These are phyloP conservation scores for Stenichneumon culpator DNA, from an alignment of 2,888 invertebrate genomes.

Conservation along the genomic window DNA sequence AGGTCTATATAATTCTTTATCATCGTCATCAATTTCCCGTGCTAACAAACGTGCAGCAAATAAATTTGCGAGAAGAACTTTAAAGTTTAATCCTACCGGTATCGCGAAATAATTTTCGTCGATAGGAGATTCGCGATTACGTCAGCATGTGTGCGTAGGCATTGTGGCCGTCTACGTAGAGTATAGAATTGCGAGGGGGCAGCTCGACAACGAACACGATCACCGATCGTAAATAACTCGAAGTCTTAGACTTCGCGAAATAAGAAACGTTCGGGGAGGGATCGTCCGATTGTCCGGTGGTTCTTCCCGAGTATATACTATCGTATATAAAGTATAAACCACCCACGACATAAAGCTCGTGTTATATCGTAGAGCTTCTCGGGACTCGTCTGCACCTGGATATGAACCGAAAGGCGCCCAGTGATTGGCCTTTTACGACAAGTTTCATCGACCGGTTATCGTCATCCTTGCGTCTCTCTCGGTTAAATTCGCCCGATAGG, in stretches of 20 bases:
- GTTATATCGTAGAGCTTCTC: constrained; percentile 73
- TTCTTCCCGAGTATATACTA: constrained; percentile 53
- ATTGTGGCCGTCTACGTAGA: not conserved
- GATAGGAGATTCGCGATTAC: not conserved
- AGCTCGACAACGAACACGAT: constrained; percentile 66
- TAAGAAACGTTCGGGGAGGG: constrained; percentile 76
- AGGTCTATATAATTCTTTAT: constrained; percentile 1
- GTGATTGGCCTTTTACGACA: constrained; percentile 27
- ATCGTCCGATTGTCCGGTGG: constrained; percentile 77
- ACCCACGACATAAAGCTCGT: constrained; percentile 82
- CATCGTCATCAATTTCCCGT: not conserved
- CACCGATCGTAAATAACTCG: constrained; percentile 79
- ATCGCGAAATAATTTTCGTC: constrained; percentile 8
- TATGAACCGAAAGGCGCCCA: not conserved
- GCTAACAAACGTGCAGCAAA: not conserved
- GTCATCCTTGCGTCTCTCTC: constrained; percentile 20
- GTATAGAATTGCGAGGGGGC: constrained; percentile 44
- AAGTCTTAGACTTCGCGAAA: constrained; percentile 70
- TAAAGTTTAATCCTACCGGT: not conserved
- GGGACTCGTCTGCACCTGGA: constrained; percentile 30
- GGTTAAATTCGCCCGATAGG: not conserved
- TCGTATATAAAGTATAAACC: constrained; percentile 81
- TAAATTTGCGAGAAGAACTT: not conserved
- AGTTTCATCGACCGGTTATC: not conserved
- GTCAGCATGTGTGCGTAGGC: constrained; percentile 3